A percentile compares a stretch with the other conserved stretches of the same genome.
These are phyloP conservation scores for Platysteira castanea DNA, from an alignment of 2,113 vertebrate species.

Conservation along the genomic window DNA sequence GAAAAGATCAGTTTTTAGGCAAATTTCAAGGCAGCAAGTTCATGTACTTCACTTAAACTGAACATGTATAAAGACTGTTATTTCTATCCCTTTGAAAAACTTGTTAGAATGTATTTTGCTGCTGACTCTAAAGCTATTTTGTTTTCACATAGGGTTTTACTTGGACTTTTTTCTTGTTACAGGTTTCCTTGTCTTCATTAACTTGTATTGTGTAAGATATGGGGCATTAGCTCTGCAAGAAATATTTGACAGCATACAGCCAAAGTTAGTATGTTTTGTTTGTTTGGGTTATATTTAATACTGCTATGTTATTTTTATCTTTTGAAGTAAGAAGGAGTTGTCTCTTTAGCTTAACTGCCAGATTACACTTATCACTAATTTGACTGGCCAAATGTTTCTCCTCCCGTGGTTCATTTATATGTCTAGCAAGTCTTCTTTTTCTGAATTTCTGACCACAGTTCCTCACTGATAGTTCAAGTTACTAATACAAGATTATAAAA, in stretches of 20 bases:
- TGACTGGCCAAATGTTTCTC: neutral
- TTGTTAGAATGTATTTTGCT: neutral
- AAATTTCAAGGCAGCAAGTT: neutral
- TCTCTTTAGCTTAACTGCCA: neutral
- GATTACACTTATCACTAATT: neutral
- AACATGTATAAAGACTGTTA: rapidly evolving
- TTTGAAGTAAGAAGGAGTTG: neutral
- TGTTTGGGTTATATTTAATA: neutral
- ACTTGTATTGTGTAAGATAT: conserved; percentile 92
- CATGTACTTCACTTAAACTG: neutral
- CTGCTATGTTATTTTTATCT: neutral
- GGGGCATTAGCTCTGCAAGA: conserved; percentile 94
- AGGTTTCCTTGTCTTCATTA: conserved; percentile 98
- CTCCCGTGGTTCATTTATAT: neutral
- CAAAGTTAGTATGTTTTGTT: conserved; percentile 84
- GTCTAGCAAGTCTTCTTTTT: neutral
- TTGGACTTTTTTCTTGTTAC: conserved; percentile 28
- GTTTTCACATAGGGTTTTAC: neutral
- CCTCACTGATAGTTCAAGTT: neutral
- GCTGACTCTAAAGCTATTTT: neutral
- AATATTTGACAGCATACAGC: conserved; percentile 96
- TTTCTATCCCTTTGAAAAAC: neutral
- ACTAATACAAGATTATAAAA: neutral
- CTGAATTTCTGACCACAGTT: neutral
- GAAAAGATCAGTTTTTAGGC: neutral